Evolutionary conservation across 2,797 vertebrate genomes (phyloP).

Genomic region (Cyprinella venusta): DNA sequence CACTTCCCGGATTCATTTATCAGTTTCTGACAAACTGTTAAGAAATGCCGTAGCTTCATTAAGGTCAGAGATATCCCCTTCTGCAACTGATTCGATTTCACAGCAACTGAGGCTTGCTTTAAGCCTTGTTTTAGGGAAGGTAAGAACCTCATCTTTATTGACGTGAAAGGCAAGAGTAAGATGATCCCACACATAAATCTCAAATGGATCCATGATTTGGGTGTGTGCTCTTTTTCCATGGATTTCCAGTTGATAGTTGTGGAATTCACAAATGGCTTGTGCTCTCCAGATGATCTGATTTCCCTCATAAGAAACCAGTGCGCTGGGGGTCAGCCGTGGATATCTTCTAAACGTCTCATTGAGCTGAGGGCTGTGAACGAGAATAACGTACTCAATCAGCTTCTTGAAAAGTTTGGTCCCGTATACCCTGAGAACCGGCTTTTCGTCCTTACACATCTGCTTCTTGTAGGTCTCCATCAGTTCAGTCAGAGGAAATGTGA

Average conservation of each 20-base stretch:
- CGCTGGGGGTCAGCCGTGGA: constrained; percentile 26
- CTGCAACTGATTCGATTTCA: too few species aligned
- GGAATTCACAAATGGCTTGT: constrained; percentile 50
- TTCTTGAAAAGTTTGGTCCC: constrained; percentile 42
- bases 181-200: constrained; percentile 57
- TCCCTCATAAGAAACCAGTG: constrained; percentile 12
- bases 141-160: neutral
- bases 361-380: constrained; percentile 54
- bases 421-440: constrained; percentile 44
- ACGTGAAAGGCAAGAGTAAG: constrained; percentile 46
- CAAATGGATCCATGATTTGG: too few species aligned
- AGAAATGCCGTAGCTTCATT: too few species aligned
- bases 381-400: constrained; percentile 50
- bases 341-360: neutral
- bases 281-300: constrained; percentile 54
- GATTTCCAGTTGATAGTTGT: neutral
- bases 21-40: too few species aligned
- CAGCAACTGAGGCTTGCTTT: neutral
- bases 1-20: too few species aligned
- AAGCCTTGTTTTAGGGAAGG: constrained; percentile 3
- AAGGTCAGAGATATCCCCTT: too few species aligned
- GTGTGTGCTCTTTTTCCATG: accelerated
- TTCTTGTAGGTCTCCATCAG: constrained; percentile 46
- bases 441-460: constrained; percentile 42
- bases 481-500: constrained; percentile 42